Evolutionary conservation across 2,797 vertebrate genomes (phyloP), one percentile per base, ranked within the genome.

Genomic region (Bryconaethiops microstoma): DNA sequence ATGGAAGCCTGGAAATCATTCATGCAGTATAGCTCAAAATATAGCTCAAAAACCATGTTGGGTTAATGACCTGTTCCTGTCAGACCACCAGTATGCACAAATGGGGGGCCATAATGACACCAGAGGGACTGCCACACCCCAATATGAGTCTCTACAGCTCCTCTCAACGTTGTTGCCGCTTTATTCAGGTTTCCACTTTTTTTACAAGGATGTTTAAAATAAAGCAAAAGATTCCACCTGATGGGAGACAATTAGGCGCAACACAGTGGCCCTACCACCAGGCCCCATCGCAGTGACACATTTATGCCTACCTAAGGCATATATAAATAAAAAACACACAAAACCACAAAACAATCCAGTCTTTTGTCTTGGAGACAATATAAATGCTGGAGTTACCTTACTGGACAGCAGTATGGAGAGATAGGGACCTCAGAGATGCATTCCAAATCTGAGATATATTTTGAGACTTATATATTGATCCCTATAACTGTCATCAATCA

Each of bases 231-330:
- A 55, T 83, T 88, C 84, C 80, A 84, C 81, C 83, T 78, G 86
- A 77, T 78, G 83, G 90, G 88, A 88, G 85, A 86, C 88, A 90
- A 91, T 91, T 91, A 91, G 74, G 77, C 59, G 67, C 80, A 87
- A 90, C 85, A 77, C 78, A 80, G 74, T 40, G 74, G 76, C 80
- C 85, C 77, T 81, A 86, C 79, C 80, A 86, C 77, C 74, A 1
- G 35, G 71, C 63, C 87, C 83, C 76, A 35, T 8, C 16, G 35
- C n/a, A 7, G 21, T 29, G 21, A 70, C 68, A 23, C 60, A n/a
- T 45, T 62, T 74, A 81, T n/a, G 50, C 60, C 59, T 50, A 62
- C 54, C 50, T 55, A 39, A 57, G 62, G 67, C 78, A 64, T 74
- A 70, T 74, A 70, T 19, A 79, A 45, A 23, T n/a, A n/a, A n/a